Conservation (phyloP, 2,888 invertebrate genomes). For the Parnassius mnemosyne region DNA sequence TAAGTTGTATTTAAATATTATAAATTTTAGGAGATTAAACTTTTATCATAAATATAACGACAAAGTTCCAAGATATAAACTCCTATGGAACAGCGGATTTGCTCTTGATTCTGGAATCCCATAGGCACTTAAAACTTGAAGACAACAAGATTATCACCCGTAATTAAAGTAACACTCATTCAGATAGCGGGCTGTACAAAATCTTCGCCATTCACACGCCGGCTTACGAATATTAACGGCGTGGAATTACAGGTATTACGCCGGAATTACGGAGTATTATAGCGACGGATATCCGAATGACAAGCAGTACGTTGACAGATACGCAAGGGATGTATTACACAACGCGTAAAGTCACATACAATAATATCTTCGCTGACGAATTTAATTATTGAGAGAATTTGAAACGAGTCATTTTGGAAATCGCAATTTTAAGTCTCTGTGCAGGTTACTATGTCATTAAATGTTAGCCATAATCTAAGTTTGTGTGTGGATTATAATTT, state of each 20-base stretch:
- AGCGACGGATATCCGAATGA: conserved; percentile 29
- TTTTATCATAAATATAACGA: neutral
- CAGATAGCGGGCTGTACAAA: conserved; percentile 39
- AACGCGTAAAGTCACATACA: neutral
- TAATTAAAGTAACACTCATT: conserved; percentile 27
- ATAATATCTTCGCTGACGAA: neutral
- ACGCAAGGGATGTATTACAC: conserved; percentile 28
- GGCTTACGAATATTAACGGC: conserved; percentile 51
- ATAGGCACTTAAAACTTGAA: conserved; percentile 26
- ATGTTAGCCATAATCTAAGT: too few relatives aligned
- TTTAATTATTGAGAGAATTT: conserved; percentile 13
- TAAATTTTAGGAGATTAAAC: too few relatives aligned
- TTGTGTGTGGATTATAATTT: too few relatives aligned
- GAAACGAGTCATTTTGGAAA: neutral
- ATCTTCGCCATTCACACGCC: conserved; percentile 40
- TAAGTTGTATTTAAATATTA: too few relatives aligned
- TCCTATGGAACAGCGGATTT: conserved; percentile 10
- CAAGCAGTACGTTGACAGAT: conserved; percentile 37
- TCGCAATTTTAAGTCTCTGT: neutral
- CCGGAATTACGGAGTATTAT: conserved; percentile 45
- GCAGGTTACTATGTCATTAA: neutral
- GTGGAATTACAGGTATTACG: conserved; percentile 49
- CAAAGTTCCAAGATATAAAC: conserved; percentile 17
- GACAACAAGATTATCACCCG: conserved; percentile 28
- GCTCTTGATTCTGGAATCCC: conserved; percentile 10